Conservation (phyloP, 2,888 invertebrate species). For the Cheiracanthium punctorium region DNA sequence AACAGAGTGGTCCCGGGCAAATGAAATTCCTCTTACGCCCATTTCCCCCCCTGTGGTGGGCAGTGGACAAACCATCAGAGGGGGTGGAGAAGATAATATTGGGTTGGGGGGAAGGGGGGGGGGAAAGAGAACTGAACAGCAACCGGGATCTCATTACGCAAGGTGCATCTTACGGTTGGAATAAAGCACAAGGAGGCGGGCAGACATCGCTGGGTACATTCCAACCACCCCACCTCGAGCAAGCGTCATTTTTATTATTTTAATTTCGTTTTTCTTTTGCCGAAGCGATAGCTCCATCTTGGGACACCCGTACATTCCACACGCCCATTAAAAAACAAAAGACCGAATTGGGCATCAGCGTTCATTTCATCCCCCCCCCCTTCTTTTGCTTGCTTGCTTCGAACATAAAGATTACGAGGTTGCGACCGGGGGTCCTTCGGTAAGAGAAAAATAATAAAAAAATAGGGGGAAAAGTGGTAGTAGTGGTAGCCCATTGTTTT, state of each 20-base stretch:
- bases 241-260: too few relatives aligned
- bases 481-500: conserved; percentile 14
- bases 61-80: background rate
- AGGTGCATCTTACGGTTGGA: background rate
- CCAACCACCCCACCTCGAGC: background rate
- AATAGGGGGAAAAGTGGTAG: conserved; percentile 18
- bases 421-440: conserved; percentile 17
- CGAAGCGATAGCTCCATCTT: conserved; percentile 13
- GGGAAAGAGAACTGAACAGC: background rate
- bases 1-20: background rate
- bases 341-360: background rate
- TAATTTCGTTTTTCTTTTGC: background rate
- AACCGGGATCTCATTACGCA: conserved; percentile 20
- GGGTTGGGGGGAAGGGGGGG: background rate
- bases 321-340: conserved; percentile 34
- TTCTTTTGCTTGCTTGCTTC: too few relatives aligned
- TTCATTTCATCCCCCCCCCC: too few relatives aligned
- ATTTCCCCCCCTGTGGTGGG: background rate
- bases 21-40: background rate
- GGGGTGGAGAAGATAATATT: too few relatives aligned
- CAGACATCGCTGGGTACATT: background rate
- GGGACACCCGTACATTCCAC: conserved; percentile 32
- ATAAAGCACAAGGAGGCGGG: conserved; percentile 10
- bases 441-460: background rate
- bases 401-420: conserved; percentile 24